Conservation (phyloP, 2,113 vertebrate genomes). For the Serilophus lunatus region DNA sequence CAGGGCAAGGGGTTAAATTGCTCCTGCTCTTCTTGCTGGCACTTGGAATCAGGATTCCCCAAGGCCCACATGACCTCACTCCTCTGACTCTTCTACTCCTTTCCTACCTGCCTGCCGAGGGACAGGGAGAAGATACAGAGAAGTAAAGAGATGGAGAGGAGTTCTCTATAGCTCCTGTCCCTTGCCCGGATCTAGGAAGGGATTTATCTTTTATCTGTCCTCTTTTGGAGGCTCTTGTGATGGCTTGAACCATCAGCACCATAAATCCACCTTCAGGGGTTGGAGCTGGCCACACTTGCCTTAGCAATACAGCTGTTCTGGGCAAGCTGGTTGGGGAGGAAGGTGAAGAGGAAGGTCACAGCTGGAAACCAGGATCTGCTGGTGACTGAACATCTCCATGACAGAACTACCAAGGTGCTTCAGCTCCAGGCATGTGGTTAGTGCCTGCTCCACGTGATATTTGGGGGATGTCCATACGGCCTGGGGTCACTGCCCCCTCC, state of each 20-base stretch:
- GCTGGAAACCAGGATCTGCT: not conserved
- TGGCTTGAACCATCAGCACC: not conserved
- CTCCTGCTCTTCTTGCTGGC: not conserved
- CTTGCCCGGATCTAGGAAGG: accelerated
- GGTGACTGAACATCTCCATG: not conserved
- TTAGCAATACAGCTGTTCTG: not conserved
- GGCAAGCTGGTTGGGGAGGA: not conserved
- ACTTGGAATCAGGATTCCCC: not conserved
- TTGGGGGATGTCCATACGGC: not conserved
- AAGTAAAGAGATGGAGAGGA: not conserved
- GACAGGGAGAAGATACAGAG: not conserved
- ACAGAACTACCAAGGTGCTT: not conserved
- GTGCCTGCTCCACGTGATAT: not conserved
- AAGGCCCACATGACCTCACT: accelerated
- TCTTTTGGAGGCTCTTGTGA: not conserved
- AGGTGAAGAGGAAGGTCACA: not conserved
- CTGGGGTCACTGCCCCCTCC: not conserved
- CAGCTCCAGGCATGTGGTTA: not conserved
- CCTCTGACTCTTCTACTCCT: not conserved
- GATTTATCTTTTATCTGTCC: not conserved
- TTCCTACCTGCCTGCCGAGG: not conserved
- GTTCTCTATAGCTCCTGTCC: not conserved
- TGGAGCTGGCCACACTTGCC: not conserved
- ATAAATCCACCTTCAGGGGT: not conserved
- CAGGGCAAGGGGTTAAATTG: not conserved